Evolutionary conservation across 2,797 vertebrate genomes (phyloP), one percentile per base, ranked within the genome.

Genomic region (Toxotes lorentzi): DNA sequence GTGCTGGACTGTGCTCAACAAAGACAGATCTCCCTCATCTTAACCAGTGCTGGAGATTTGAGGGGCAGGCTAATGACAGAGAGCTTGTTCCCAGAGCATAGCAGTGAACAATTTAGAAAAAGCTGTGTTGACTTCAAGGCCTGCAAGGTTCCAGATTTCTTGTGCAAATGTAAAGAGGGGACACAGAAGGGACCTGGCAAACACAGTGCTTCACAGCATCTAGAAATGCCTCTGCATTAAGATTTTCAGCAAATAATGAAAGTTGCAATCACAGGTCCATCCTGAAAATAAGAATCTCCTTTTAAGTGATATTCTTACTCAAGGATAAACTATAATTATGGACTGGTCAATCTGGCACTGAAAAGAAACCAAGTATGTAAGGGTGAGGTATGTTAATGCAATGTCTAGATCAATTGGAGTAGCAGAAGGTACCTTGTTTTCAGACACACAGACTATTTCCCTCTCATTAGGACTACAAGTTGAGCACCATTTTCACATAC

Each of bases 11-110:
- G 78, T 76, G 85, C 61, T 80, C 78, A 66, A 70, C 79, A 60
- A 82, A 90, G 86, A 88, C 85, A 89, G 73, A 88, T 79, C 86
- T 89, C 81, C 81, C 73, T 90, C 70, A 80, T 85, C 79, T 78
- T 62, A 68, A 72, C 79, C 70, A 63, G 73, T 6, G 45, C 82
- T 85, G 43, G 76, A 86, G 74, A 80, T 84, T 83, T 78, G 81
- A 85, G 79, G 82, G 58, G 65, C 70, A 81, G 70, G 67, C 83
- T 89, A 87, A 89, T 91, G 88, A 91, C 82, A 83, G 64, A 23
- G 71, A 78, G 78, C 75, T 73, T 81, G 82, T 78, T 91, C 79
- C 90, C 57, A 1, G 41, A 80, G 86, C 85, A 84, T n/a, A 76
- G 78, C 60, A 59, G 74, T 72, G 78, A 83, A 85, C 62, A 75